Evolutionary conservation across 2,888 invertebrate genomes (phyloP).

Genomic region (Polyommatus iphigenia): DNA sequence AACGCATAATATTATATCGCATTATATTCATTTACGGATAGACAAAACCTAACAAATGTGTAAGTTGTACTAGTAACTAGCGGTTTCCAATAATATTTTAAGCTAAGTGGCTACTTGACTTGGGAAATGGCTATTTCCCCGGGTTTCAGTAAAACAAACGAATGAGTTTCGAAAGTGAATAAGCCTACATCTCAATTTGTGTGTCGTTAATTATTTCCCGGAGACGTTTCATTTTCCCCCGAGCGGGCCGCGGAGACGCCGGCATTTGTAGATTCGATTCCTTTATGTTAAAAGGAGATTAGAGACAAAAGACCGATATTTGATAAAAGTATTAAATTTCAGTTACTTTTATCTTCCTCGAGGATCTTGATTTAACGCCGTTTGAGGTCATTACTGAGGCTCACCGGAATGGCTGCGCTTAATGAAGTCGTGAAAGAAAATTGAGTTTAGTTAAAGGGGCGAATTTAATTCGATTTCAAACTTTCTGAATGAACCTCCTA

Average conservation of each 20-base stretch:
- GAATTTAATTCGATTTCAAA: conserved; percentile 78
- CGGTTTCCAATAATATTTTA: neutral
- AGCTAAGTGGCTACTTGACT: neutral
- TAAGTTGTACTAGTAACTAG: neutral
- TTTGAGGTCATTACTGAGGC: conserved; percentile 77
- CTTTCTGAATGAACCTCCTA: conserved; percentile 75
- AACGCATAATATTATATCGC: too few species aligned
- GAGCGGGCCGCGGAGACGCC: neutral
- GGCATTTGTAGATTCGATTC: conserved; percentile 23
- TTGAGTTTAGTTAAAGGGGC: conserved; percentile 78
- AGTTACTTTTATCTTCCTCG: conserved; percentile 71
- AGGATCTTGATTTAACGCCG: conserved; percentile 78
- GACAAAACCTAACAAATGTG: too few species aligned
- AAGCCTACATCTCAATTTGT: conserved; percentile 3
- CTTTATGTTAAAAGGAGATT: conserved; percentile 46
- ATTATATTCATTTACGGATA: too few species aligned
- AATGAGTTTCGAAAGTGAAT: neutral
- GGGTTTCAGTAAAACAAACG: neutral
- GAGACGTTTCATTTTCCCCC: conserved; percentile 15
- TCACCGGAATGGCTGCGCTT: conserved; percentile 75
- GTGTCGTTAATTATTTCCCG: conserved; percentile 21
- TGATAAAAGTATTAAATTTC: conserved; percentile 73
- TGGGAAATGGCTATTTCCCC: neutral
- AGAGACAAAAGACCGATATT: conserved; percentile 61
- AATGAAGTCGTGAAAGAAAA: conserved; percentile 79